Evolutionary conservation across 2,797 vertebrate genomes (phyloP).

Genomic region (Limosa lapponica): DNA sequence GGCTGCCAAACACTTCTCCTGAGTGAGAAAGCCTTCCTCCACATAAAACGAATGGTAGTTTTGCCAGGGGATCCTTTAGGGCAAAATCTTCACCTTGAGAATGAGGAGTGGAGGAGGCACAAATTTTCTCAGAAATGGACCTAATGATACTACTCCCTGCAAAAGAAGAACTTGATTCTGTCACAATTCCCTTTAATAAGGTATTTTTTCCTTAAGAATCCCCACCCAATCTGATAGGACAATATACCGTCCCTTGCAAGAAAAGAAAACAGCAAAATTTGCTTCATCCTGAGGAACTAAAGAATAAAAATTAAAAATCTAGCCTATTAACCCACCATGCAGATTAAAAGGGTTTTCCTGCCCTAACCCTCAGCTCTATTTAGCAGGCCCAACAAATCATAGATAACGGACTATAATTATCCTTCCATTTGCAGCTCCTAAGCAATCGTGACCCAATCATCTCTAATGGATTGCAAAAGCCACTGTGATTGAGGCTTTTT

Average conservation of each 20-base stretch:
- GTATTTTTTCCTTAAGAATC: background rate
- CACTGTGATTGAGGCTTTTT: background rate
- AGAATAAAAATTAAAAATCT: background rate
- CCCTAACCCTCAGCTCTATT: background rate
- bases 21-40: background rate
- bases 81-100: background rate
- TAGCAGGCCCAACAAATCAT: slow-evolving; percentile 12
- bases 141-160: background rate
- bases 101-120: background rate
- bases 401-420: slow-evolving; percentile 5
- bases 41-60: background rate
- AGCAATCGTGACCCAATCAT: background rate
- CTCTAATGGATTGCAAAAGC: background rate
- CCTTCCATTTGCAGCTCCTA: background rate
- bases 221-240: background rate
- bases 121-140: background rate
- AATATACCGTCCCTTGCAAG: background rate
- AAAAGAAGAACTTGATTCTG: background rate
- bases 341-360: slow-evolving; percentile 34
- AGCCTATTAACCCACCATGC: background rate
- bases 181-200: background rate
- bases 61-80: background rate
- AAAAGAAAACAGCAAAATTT: background rate
- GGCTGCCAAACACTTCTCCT: background rate
- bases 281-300: background rate